Base-by-base conservation (phyloP, 2,888 invertebrate species). In the Tillus elongatus region DNA sequence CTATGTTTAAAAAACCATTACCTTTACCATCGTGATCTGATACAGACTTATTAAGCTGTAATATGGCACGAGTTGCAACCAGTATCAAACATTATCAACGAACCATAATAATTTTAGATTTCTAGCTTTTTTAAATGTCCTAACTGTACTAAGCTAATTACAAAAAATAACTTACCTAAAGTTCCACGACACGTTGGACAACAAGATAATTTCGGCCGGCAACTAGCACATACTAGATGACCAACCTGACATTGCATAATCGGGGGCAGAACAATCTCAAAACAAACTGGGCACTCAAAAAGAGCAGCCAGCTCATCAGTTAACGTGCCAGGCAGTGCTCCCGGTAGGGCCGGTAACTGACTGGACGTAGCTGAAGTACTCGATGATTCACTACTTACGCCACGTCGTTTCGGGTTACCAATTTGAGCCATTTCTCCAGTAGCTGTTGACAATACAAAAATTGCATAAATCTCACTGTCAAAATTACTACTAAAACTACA, bases 221-320 rank as follows among this genome's bases (percentile, higher is more conserved):
- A 98, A 61, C 85, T 88, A 45, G 93, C 90, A 71, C 98, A 98
- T 41, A 98, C 95, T 58, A 98, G 77, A 70, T 98, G 98, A 43
- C 98, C 98, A 66, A 92, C 93, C 66, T 93, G 93, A 67, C 98
- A 98, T 68, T 97, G 97, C 64, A 96, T 75, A 56, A 99, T 98
- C 26, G 98, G 98, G 46, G 98, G 98, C 61, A 98, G 73, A 46
- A 97, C 97, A 74, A 96, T 97, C 70, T 99, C 98, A 67, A 98
- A 96, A 69, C 98, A 98, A 47, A 99, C 98, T 24, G 92, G 92
- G 66, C 92, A 92, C 66, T 92, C 92, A 64, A 92, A 92, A 35
- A 92, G 72, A 44, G 89, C 88, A 46, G 91, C 89, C 58, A 92
- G 70, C 67, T 92, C 91, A 55, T 88, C 82, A 35, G 87, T 83